Evolutionary conservation across 2,113 vertebrate genomes (phyloP).

Genomic region (Indri indri): DNA sequence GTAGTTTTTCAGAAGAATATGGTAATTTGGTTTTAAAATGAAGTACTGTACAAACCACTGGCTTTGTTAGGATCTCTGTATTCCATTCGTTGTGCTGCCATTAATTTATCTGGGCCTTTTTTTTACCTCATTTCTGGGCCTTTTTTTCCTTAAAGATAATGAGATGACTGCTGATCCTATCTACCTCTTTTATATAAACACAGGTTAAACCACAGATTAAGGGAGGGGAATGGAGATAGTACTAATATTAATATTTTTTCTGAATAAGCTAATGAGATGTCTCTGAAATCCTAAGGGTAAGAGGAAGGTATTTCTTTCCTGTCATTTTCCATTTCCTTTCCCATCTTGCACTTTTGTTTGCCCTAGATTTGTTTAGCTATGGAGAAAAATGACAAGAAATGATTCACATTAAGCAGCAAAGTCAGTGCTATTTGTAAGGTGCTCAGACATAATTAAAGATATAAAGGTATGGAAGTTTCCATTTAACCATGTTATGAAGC

Average conservation of each 20-base stretch:
- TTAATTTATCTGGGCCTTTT: neutral
- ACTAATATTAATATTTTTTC: neutral
- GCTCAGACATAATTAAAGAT: neutral
- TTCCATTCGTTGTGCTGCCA: neutral
- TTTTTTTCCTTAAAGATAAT: neutral
- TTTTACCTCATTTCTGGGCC: neutral
- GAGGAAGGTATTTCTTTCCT: neutral
- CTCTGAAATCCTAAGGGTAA: neutral
- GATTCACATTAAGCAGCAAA: neutral
- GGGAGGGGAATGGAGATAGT: neutral
- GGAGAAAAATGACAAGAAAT: neutral
- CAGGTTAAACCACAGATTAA: neutral
- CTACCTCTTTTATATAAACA: neutral
- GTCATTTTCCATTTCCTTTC: neutral
- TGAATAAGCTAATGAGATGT: neutral
- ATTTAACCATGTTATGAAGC: neutral
- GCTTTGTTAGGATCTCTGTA: neutral
- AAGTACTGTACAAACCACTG: neutral
- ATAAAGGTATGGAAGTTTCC: neutral
- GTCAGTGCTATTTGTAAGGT: neutral
- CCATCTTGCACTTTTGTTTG: neutral
- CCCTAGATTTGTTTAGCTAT: neutral
- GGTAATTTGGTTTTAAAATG: neutral
- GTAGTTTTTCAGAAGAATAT: neutral
- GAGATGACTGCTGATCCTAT: neutral